Evolutionary conservation across 2,113 vertebrate genomes (phyloP), one percentile per base, ranked within the genome.

Genomic region (Pseudonaja textilis): DNA sequence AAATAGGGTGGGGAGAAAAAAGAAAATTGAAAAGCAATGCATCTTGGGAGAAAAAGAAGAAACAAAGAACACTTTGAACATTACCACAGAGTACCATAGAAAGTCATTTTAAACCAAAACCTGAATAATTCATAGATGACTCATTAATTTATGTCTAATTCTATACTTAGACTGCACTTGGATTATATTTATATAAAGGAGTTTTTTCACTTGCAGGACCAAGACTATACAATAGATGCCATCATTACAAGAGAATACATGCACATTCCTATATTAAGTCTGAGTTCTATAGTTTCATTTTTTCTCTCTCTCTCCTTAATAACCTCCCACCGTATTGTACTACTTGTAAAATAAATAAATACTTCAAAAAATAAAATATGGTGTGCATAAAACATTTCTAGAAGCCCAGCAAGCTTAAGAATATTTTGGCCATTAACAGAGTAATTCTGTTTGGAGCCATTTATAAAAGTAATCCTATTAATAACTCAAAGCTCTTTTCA

Each of bases 1-100:
- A 55, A 55, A 29, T 92, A 4, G 54, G 86, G 89, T 90, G 85
- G 56, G 26, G 34, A 94, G 52, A 95, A 93, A 95, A 95, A 90
- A 89, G 92, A 94, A 94, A 96, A 94, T 95, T 95, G 93, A 92
- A 23, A 95, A 96, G 95, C 94, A 92, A 2, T 0, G 1, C 88
- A 91, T 92, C 89, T 85, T 0, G 0, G 87, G 50, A 61, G 39
- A 45, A 94, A 93, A 57, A 45, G 45, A 74, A 64, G 26, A 94
- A 92, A 94, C 89, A 94, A 96, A 94, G 55, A 57, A n/a, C 22
- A 93, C 85, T 93, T 2, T 20, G 90, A 93, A 96, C 89, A 86
- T 88, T 91, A 39, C 1, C 86, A 85, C 90, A 94, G 93, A 64
- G 86, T 56, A 57, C 55, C 39, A 93, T 81, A 54, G 54, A 92